A percentile compares a stretch with the other conserved stretches of the same genome.
Conservation (phyloP, 2,888 invertebrate species). For the Thumatha senex region DNA sequence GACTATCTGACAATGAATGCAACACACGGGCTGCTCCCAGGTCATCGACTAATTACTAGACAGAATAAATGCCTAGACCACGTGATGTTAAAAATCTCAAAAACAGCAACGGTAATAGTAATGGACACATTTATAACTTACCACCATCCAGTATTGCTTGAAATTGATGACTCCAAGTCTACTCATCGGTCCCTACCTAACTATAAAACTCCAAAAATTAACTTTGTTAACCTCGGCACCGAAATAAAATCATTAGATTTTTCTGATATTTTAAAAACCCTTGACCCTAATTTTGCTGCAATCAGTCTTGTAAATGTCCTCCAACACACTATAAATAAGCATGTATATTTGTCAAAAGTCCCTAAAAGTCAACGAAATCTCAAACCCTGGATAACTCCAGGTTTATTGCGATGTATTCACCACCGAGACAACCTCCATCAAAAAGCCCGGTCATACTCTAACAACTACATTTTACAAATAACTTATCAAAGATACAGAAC, state of each 20-base stretch:
- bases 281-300: not conserved
- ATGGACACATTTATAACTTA: not conserved
- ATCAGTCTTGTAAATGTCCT: not conserved
- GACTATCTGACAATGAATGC: not conserved
- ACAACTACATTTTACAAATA: not conserved
- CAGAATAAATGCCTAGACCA: not conserved
- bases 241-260: not conserved
- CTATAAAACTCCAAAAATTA: not conserved
- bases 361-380: not conserved
- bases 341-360: not conserved
- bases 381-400: constrained; percentile 5
- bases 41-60: not conserved
- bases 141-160: not conserved
- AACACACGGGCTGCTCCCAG: not conserved
- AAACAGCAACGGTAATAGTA: not conserved
- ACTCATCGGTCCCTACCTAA: not conserved
- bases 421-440: constrained; percentile 2
- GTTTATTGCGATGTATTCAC: not conserved
- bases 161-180: not conserved
- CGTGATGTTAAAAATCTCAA: not conserved
- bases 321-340: not conserved
- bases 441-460: not conserved
- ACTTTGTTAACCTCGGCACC: not conserved
- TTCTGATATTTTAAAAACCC: not conserved
- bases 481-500: not conserved